Evolutionary conservation across 2,113 vertebrate species (phyloP).

Genomic region (Aldabrachelys gigantea): DNA sequence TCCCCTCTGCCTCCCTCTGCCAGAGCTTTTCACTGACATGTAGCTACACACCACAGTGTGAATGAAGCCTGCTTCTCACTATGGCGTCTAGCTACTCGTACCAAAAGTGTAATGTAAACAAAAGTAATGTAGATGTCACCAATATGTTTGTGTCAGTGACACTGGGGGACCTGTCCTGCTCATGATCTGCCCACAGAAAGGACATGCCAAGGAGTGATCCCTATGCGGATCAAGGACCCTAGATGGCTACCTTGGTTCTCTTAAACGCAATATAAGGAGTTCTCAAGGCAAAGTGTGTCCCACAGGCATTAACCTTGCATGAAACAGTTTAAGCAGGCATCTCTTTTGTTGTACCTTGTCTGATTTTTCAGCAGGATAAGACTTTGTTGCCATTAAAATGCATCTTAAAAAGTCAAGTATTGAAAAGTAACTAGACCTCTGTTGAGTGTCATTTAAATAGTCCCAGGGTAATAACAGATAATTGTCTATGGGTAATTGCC

Average conservation of each 20-base stretch:
- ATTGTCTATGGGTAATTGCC: background rate
- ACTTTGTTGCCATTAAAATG: background rate
- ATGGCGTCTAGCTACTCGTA: background rate
- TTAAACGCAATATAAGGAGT: background rate
- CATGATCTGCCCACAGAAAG: fast-evolving
- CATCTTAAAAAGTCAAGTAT: background rate
- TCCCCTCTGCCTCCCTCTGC: background rate
- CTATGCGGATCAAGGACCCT: background rate
- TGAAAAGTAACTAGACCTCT: background rate
- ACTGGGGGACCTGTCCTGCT: background rate
- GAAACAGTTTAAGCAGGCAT: background rate
- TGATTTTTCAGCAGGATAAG: background rate
- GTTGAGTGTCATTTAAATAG: background rate
- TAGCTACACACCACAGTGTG: background rate
- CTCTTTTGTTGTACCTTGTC: background rate
- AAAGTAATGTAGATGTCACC: background rate
- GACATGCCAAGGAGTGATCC: background rate
- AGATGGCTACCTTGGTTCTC: background rate
- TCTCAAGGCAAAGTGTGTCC: background rate
- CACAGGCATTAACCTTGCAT: background rate
- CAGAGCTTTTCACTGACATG: background rate
- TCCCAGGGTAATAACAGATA: background rate
- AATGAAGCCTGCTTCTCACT: background rate
- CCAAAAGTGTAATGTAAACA: background rate
- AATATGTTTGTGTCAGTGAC: background rate